Conservation (phyloP, 2,113 vertebrate genomes). For the Isichthys henryi region DNA sequence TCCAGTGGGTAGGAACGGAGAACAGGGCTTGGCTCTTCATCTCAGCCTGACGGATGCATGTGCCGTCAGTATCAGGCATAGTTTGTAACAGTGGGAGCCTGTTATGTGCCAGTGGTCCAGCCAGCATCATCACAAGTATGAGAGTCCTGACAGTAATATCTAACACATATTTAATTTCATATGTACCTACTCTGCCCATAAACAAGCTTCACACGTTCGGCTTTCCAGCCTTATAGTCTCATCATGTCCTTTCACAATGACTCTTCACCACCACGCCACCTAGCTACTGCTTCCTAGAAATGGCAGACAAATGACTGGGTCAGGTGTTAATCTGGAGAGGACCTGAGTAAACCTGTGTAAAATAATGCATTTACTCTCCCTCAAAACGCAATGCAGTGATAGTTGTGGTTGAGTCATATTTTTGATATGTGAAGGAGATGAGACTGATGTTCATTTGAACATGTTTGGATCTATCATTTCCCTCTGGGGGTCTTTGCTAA, state of each 20-base stretch:
- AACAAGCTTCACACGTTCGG: neutral
- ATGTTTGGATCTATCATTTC: neutral
- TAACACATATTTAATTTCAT: neutral
- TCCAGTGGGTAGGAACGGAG: neutral
- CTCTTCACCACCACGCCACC: neutral
- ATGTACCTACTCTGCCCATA: neutral
- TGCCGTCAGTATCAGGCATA: neutral
- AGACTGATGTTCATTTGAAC: neutral
- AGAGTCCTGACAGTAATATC: neutral
- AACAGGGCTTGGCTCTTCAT: neutral
- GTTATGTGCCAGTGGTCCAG: neutral
- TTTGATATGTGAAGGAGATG: neutral
- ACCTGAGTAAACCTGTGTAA: neutral
- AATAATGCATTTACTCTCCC: neutral
- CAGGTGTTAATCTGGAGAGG: neutral
- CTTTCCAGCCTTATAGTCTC: neutral
- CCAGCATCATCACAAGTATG: neutral
- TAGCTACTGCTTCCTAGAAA: neutral
- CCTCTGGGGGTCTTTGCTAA: neutral
- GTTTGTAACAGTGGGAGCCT: neutral
- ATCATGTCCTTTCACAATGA: neutral
- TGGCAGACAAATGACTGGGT: neutral
- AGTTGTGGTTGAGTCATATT: neutral
- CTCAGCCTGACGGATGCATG: neutral
- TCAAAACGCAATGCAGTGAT: neutral